Base-by-base conservation (phyloP, 2,113 vertebrate genomes). In the cat (Felis catus) region DNA sequence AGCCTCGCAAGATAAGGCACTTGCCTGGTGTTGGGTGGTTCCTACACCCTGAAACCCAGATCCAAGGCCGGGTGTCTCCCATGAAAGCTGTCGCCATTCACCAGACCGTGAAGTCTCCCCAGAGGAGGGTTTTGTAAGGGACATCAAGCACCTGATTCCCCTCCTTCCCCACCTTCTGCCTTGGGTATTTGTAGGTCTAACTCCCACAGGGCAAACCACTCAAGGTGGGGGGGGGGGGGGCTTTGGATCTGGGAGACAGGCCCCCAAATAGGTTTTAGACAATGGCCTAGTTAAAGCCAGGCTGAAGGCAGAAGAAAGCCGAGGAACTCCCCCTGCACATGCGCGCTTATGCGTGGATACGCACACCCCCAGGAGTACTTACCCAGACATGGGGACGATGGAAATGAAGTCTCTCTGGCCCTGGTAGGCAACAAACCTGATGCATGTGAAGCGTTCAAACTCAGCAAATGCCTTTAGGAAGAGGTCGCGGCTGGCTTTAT, bases 331-430 rank as follows among this genome's bases (percentile, higher is more conserved):
- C 45, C 31, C 2, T 4, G 23, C 36, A 19, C 16, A 5, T 15
- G 29, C 5, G 13, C 11, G 31, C 70, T 13, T 31, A 10, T 1
- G 11, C 1, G 6, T 12, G 13, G 23, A 51, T 10, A 31, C 45
- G 0, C 14, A 16, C 16, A 1, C 7, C 33, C 76, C 29, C 27
- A 7, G n/a, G 13, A 41, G 16, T 33, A 91, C 98, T 94, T 45
- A 99, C 98, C 98, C 98, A 0, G 96, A 84, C 83, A 98, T 91
- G 4, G 98, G 98, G 4, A 94, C 48, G 70, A 98, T 97, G 65
- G 97, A 98, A 81, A 98, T 63, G 84, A 98, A 98, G 78, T 98
- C 98, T 68, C 76, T 96, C 79, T 98, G 98, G 68, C 96, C 97
- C 10, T 58, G 45, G 18, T 97, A 97, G 31, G 98, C 21, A 0